A percentile compares a stretch with the other conserved stretches of the same genome.
These are phyloP conservation scores for Agrochola macilenta DNA, from an alignment of 2,888 invertebrate genomes.

Conservation along the genomic window DNA sequence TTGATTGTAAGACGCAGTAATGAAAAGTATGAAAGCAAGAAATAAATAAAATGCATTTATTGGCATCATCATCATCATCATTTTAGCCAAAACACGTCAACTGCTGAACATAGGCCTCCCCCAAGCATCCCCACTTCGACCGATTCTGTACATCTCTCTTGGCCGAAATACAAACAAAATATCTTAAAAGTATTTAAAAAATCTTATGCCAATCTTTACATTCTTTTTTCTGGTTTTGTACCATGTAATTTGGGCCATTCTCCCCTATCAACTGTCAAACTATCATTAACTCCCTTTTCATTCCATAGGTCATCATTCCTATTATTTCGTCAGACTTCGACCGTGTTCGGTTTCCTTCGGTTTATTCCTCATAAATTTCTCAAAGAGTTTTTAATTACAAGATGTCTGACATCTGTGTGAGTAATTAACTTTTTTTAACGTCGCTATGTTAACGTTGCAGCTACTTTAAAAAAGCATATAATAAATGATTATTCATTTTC, in stretches of 20 bases:
- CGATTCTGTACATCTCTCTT: no score
- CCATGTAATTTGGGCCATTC: background rate
- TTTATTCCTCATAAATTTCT: slow-evolving; percentile 37
- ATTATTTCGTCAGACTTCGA: slow-evolving; percentile 25
- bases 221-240: background rate
- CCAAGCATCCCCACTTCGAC: no score
- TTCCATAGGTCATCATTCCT: background rate
- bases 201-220: no score
- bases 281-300: background rate
- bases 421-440: slow-evolving; percentile 62
- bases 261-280: background rate
- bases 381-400: slow-evolving; percentile 60
- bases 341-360: slow-evolving; percentile 1
- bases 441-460: slow-evolving; percentile 41
- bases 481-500: slow-evolving; percentile 21
- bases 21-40: no score
- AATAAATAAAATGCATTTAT: no score
- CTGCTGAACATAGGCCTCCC: no score
- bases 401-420: slow-evolving; percentile 54
- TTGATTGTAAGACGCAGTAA: no score
- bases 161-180: no score
- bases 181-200: no score
- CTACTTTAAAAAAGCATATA: slow-evolving; percentile 19
- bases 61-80: no score
- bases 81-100: no score